Evolutionary conservation across 2,797 vertebrate genomes (phyloP).

Genomic region (Ceryle rudis): DNA sequence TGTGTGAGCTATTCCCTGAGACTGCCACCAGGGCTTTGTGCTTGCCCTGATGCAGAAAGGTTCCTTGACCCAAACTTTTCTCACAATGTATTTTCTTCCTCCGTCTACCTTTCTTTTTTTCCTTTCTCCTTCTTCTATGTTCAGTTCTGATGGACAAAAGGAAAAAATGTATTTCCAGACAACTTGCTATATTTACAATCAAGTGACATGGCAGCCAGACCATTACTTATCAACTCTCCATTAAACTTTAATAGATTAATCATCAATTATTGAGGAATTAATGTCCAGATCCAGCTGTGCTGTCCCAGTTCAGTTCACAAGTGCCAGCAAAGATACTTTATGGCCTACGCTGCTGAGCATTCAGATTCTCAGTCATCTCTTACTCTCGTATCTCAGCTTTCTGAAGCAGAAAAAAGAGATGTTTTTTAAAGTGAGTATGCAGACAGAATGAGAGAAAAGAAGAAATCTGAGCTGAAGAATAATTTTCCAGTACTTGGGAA

Average conservation of each 20-base stretch:
- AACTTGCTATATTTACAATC: slow-evolving; percentile 77
- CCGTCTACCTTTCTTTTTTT: background rate
- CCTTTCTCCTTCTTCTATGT: background rate
- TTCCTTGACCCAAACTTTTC: background rate
- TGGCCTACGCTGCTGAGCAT: background rate
- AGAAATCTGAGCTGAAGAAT: background rate
- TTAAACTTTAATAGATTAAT: slow-evolving; percentile 84
- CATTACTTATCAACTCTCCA: slow-evolving; percentile 81
- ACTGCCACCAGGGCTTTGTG: background rate
- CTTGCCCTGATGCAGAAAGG: background rate
- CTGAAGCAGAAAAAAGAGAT: slow-evolving; percentile 18
- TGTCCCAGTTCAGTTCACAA: slow-evolving; percentile 76
- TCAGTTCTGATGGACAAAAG: slow-evolving; percentile 31
- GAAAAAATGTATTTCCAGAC: slow-evolving; percentile 72
- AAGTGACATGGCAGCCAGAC: slow-evolving; percentile 78
- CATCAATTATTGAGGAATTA: slow-evolving; percentile 86
- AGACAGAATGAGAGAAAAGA: background rate
- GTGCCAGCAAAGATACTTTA: slow-evolving; percentile 59
- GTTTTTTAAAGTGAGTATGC: background rate
- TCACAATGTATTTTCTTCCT: rapidly evolving
- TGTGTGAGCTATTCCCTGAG: background rate
- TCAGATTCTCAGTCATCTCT: slow-evolving; percentile 24
- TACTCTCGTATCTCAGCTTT: slow-evolving; percentile 20
- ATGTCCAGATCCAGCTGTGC: slow-evolving; percentile 83
- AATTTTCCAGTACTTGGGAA: background rate